Evolutionary conservation across 2,888 invertebrate species (phyloP), one percentile per base, ranked within the genome.

Genomic region (Pheosia gnoma): DNA sequence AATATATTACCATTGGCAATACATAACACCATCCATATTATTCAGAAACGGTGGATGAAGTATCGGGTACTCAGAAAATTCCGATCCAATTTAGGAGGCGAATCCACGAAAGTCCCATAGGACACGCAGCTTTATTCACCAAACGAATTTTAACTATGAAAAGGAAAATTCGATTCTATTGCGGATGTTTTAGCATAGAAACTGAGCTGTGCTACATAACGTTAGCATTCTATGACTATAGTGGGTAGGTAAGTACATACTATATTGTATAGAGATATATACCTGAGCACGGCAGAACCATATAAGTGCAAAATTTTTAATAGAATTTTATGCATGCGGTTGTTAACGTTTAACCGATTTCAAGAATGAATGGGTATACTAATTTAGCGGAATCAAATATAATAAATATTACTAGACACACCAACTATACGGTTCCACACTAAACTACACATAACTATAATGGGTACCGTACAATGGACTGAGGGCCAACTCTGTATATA

Each of bases 151-250:
- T 47, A 47, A 47, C 47, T n/a, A 4, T 47, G n/a, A n/a, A n/a
- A 47, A 47, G 47, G 47, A 47, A 47, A 47, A 47, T 47, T 47
- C n/a, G 47, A 47, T 47, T 47, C 47, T n/a, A 47, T 43, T 8
- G 43, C 43, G 9, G 43, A 43, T 47, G 3, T 47, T 47, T 47
- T n/a, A 47, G 11, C 5, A 47, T 45, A 47, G 47, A n/a, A 47
- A n/a, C 47, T n/a, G n/a, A 47, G 47, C 5, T 47, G 47, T 11
- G n/a, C 11, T 47, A 11, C 47, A n/a, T 47, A 8, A 47, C 25
- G 25, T 25, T 25, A 25, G 25, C 25, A 25, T 25, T 25, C 25
- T 25, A 25, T 25, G 25, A 25, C 25, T 25, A 25, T 25, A 25
- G 25, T 25, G 25, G 25, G 25, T 25, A 25, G 25, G 43, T 45